Conservation (phyloP, 2,888 invertebrate species). For the Tubulanus polymorphus region DNA sequence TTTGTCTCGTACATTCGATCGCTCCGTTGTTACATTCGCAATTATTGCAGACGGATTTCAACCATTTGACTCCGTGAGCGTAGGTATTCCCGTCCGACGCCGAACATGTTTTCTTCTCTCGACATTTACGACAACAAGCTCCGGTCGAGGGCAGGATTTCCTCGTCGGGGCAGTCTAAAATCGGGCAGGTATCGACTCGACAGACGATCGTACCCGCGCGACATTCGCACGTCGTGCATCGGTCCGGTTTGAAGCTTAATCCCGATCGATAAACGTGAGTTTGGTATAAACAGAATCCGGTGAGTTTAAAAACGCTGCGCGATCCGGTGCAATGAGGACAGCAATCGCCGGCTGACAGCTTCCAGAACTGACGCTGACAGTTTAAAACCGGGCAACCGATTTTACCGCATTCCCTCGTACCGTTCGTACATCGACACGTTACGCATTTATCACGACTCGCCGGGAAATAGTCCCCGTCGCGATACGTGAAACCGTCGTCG, state of each 20-base stretch:
- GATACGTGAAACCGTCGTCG: slow-evolving; percentile 77
- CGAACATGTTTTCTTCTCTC: slow-evolving; percentile 24
- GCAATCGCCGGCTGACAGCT: slow-evolving; percentile 73
- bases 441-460: slow-evolving; percentile 60
- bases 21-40: slow-evolving; percentile 83
- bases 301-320: slow-evolving; percentile 55
- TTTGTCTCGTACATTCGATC: slow-evolving; percentile 78
- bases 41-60: slow-evolving; percentile 74
- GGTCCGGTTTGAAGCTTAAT: slow-evolving; percentile 59
- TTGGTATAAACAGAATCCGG: slow-evolving; percentile 67
- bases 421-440: slow-evolving; percentile 72
- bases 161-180: slow-evolving; percentile 31
- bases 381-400: slow-evolving; percentile 85
- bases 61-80: slow-evolving; percentile 81
- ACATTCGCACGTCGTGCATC: slow-evolving; percentile 81
- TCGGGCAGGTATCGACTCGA: slow-evolving; percentile 36
- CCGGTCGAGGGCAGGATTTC: slow-evolving; percentile 23
- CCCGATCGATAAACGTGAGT: slow-evolving; percentile 65
- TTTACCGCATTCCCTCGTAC: slow-evolving; percentile 73
- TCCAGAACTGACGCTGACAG: slow-evolving; percentile 68
- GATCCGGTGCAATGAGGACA: slow-evolving; percentile 64
- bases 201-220: slow-evolving; percentile 41
- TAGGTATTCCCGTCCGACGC: slow-evolving; percentile 25
- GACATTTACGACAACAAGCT: slow-evolving; percentile 35
- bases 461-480: slow-evolving; percentile 63